Conservation (phyloP, 2,797 vertebrate genomes). For the Eleutherodactylus coqui region DNA sequence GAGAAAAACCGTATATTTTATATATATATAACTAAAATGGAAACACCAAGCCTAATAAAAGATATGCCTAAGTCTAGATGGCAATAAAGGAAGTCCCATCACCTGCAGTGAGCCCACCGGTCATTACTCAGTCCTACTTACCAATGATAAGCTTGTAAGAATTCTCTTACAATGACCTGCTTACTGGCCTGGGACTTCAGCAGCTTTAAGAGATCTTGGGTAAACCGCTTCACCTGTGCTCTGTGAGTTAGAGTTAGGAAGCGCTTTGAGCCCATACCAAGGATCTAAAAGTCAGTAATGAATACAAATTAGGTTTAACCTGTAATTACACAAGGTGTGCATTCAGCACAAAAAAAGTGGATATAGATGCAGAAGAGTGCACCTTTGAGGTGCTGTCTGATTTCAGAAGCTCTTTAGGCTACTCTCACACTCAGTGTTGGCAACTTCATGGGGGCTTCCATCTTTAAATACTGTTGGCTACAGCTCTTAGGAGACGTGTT, state of each 20-base stretch:
- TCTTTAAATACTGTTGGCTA: too few species aligned
- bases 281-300: slow-evolving; percentile 79
- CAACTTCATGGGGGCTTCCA: too few species aligned
- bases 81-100: neutral
- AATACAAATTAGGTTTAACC: neutral
- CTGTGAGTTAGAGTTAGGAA: slow-evolving; percentile 93
- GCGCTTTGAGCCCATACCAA: slow-evolving; percentile 94
- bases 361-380: too few species aligned
- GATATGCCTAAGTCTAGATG: neutral
- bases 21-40: too few species aligned
- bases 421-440: too few species aligned
- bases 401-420: too few species aligned
- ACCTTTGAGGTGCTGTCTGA: too few species aligned
- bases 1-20: too few species aligned
- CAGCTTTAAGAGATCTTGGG: slow-evolving; percentile 94
- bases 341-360: too few species aligned
- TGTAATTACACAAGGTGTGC: neutral
- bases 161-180: slow-evolving; percentile 91
- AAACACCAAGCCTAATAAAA: too few species aligned
- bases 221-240: slow-evolving; percentile 96
- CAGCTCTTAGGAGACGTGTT: too few species aligned
- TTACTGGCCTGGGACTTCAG: slow-evolving; percentile 98
- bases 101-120: neutral
- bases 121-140: slow-evolving; percentile 71
- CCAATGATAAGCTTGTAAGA: slow-evolving; percentile 98